Base-by-base conservation (phyloP, 2,888 invertebrate species). In the Chrysotoxum bicinctum region DNA sequence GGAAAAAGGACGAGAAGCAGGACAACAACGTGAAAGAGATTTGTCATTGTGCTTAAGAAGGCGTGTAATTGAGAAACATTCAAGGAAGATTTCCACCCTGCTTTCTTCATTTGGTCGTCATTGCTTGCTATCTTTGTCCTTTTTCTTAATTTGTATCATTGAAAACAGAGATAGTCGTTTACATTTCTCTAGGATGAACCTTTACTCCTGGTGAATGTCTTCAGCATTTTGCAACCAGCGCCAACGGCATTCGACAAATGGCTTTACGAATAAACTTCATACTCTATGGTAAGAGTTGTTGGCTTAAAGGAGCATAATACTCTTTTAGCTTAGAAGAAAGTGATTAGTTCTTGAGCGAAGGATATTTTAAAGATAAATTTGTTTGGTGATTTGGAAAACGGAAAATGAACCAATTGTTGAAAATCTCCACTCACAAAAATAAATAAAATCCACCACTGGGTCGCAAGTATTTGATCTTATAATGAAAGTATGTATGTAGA, bases 51-150 rank as follows among this genome's bases (percentile, higher is more conserved):
- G 92, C 90, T 91, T 92, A 92, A 92, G 92, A 92, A 92, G 92
- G 92, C 92, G 92, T 92, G 92, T 92, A 92, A 92, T 92, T 92
- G 92, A 79, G 84, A 92, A 92, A 92, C 91, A 91, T 92, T 92
- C 92, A 91, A 91, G 91, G 91, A 91, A 91, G 90, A 90, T 91
- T 91, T 91, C 91, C 91, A 91, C 83, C 79, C 83, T 66, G 30
- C 50, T 50, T 75, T 78, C 56, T 19, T 3, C 43, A 64, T 74
- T 84, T 70, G 75, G 64, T 83, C 43, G 69, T 69, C 70, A 78
- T 69, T 82, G 72, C 54, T 69, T 82, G 72, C 54, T 60, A 48
- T 72, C 12, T 30, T 32, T 19, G 43, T 43, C 32, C 14, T 60
- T 58, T 26, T 30, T 68, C 26, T 14, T 64, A 40, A 43, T 56